These are phyloP conservation scores for Emydocephalus ijimae DNA, from an alignment of 2,113 vertebrate species.

Conservation along the genomic window DNA sequence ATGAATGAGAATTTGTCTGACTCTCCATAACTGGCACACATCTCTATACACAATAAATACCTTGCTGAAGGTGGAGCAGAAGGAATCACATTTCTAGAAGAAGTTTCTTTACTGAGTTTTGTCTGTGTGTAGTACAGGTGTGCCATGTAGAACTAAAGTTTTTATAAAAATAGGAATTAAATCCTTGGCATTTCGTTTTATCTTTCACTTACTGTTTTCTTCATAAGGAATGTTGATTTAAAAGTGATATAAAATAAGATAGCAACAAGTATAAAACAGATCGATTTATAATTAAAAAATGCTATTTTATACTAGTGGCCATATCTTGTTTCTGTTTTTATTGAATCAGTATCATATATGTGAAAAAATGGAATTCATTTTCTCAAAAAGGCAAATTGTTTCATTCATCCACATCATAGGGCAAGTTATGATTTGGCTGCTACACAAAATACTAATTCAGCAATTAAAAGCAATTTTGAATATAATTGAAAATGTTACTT, in stretches of 20 bases:
- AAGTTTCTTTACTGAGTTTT: neutral
- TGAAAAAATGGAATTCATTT: neutral
- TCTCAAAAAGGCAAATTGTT: neutral
- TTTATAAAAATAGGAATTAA: neutral
- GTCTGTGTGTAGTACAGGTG: neutral
- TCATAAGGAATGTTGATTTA: neutral
- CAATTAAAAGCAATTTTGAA: neutral
- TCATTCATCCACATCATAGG: neutral
- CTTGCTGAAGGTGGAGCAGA: neutral
- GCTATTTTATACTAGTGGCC: neutral
- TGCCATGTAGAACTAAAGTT: neutral
- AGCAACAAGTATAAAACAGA: neutral
- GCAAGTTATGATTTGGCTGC: neutral
- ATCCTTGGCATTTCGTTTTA: neutral
- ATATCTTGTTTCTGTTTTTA: neutral
- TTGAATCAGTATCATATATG: neutral
- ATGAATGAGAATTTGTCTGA: neutral
- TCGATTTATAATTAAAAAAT: neutral
- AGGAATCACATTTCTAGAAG: neutral
- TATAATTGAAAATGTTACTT: neutral
- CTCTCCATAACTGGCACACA: neutral
- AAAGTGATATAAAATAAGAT: neutral
- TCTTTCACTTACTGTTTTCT: neutral
- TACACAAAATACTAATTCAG: neutral
- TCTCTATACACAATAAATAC: neutral